Conservation (phyloP, 2,797 vertebrate species). For the Spatula versicolor region DNA sequence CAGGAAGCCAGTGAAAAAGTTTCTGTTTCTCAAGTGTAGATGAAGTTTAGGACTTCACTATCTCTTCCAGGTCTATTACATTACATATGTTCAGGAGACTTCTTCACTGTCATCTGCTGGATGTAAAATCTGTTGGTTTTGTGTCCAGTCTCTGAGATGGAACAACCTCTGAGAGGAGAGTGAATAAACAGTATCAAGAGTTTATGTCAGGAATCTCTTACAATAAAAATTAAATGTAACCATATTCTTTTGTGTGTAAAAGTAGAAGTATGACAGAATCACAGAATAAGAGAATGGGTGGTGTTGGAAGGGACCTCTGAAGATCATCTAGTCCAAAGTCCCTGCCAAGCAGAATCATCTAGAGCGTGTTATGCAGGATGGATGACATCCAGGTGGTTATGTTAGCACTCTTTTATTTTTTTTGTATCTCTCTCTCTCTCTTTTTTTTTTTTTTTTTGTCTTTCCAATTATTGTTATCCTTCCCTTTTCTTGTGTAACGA, state of each 20-base stretch:
- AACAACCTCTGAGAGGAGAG: background rate
- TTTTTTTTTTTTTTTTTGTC: background rate
- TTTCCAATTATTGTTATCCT: background rate
- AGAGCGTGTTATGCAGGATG: too few relatives aligned
- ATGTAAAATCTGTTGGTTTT: background rate
- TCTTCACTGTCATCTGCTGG: background rate
- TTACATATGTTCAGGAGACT: background rate
- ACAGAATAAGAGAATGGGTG: too few relatives aligned
- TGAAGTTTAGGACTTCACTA: background rate
- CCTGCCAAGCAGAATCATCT: too few relatives aligned
- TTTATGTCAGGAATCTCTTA: background rate
- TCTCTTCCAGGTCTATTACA: background rate
- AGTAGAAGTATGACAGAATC: too few relatives aligned
- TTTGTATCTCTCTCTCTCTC: background rate
- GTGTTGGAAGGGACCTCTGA: too few relatives aligned
- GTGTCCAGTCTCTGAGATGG: background rate
- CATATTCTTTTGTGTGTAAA: background rate
- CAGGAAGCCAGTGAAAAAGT: background rate
- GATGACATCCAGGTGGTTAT: too few relatives aligned
- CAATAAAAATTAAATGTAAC: background rate
- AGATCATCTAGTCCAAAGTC: too few relatives aligned
- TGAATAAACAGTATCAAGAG: background rate
- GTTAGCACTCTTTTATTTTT: fast-evolving
- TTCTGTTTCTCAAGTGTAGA: background rate
- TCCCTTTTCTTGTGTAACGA: background rate